Evolutionary conservation across 1,140 invertebrate species (phyloP).

Genomic region (Battus philenor): DNA sequence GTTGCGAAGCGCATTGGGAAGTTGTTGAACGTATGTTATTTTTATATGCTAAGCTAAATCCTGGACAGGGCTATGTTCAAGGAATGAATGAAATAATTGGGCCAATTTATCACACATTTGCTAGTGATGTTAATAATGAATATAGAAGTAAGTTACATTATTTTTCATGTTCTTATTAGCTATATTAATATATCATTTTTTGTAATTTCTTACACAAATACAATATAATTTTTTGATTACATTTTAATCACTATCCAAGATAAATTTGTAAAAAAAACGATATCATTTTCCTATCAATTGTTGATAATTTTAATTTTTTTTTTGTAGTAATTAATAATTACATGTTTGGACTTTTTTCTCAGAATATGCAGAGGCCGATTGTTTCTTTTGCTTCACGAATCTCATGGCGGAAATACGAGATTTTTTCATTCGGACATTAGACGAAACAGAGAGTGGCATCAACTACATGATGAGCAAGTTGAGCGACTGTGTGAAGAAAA

Average conservation of each 20-base stretch:
- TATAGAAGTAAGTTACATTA: constrained; percentile 81
- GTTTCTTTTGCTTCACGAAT: constrained; percentile 98
- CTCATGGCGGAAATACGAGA: constrained; percentile 98
- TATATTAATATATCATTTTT: not conserved
- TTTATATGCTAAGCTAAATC: constrained; percentile 98
- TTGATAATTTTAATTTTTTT: too few species aligned
- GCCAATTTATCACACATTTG: constrained; percentile 98
- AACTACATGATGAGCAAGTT: constrained; percentile 90
- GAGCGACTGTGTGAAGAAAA: constrained; percentile 83
- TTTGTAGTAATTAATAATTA: too few species aligned
- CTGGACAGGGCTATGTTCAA: constrained; percentile 98
- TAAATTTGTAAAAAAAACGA: too few species aligned
- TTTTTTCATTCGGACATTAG: constrained; percentile 97
- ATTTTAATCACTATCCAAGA: too few species aligned
- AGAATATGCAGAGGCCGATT: constrained; percentile 97
- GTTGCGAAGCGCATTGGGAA: constrained; percentile 95
- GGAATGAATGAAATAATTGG: constrained; percentile 99
- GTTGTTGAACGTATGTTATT: constrained; percentile 98
- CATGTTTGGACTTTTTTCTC: too few species aligned
- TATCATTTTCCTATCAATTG: too few species aligned
- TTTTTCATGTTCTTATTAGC: not conserved
- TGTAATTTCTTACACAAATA: not conserved
- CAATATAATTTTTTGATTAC: not conserved
- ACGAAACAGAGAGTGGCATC: constrained; percentile 93
- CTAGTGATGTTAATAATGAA: constrained; percentile 88